Evolutionary conservation across 2,797 vertebrate species (phyloP), one percentile per base, ranked within the genome.

Genomic region (Periophthalmus magnuspinnatus): DNA sequence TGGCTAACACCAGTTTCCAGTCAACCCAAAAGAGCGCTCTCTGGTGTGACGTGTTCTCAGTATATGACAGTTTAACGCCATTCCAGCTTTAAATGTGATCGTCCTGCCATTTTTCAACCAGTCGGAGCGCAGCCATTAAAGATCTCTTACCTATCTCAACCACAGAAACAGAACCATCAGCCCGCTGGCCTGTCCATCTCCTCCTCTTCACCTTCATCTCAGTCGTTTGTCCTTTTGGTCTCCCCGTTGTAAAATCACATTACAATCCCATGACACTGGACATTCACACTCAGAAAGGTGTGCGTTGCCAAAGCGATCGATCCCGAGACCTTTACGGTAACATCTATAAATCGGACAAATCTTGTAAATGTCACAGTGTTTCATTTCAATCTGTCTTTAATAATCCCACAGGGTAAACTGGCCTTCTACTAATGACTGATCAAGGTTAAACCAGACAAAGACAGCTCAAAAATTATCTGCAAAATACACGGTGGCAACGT

Each of bases 361-460:
- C 58, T 60, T n/a, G 58, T 60, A 36, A 60, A 60, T 60, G 58
- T 60, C 58, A 36, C 2, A n/a, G 24, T 7, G 33, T n/a, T 36
- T 60, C 58, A 60, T 34, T 60, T 60, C 33, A 60, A n/a, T 36
- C 58, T 36, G 3, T 17, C 58, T 60, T 36, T 60, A 36, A 60
- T 60, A 59, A 59, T 34, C 24, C 58, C 58, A 21, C 17, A 34
- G 57, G 57, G 57, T 59, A 59, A 59, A 59, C 55, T 3, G 24
- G 24, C 24, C 55, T 32, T 57, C 6, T 32, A 32, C 13, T 56
- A 28, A 28, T 56, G 13, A 56, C 24, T 56, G 22, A 56, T 56
- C 55, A 24, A 28, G 55, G 24, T 56, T 56, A 56, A 22, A 11
- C 13, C 50, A 10, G 50, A 6, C 17, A 3, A 8, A 52, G 50